phyloP scores from a whole-genome alignment of 2,888 invertebrate species.

The Eulithis prunata region DNA sequence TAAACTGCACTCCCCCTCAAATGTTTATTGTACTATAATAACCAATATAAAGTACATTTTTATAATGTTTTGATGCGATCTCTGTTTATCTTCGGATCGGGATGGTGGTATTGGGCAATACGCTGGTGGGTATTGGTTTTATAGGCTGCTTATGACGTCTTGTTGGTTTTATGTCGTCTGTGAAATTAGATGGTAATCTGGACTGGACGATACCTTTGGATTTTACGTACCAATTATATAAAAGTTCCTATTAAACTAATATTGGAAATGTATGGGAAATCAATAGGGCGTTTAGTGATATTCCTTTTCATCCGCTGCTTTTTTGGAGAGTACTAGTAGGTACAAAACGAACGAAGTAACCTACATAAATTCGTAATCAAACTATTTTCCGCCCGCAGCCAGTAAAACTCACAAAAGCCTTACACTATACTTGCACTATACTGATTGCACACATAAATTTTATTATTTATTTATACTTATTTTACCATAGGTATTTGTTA shows the following conservation, averaged over 20 bases:
- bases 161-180: constrained; percentile 37
- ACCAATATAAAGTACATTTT: constrained; percentile 72
- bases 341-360: too few relatives aligned
- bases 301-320: too few relatives aligned
- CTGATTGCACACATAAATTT: too few relatives aligned
- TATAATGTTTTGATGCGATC: constrained; percentile 70
- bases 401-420: too few relatives aligned
- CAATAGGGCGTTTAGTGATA: too few relatives aligned
- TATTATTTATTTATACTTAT: too few relatives aligned
- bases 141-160: constrained; percentile 46
- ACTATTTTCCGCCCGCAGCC: too few relatives aligned
- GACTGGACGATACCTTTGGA: constrained; percentile 19
- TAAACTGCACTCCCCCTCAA: constrained; percentile 51
- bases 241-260: constrained; percentile 2
- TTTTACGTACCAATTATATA: constrained; percentile 25
- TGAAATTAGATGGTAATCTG: constrained; percentile 34
- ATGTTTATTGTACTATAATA: constrained; percentile 76
- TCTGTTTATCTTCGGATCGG: constrained; percentile 73
- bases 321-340: too few relatives aligned
- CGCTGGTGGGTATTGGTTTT: constrained; percentile 48
- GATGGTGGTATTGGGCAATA: constrained; percentile 57
- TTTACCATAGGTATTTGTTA: too few relatives aligned
- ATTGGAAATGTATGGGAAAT: not conserved
- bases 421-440: too few relatives aligned
- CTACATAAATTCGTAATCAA: too few relatives aligned